A percentile compares a stretch with the other conserved stretches of the same genome.
Evolutionary conservation across 2,113 vertebrate species (phyloP).

Genomic region (Ciconia maguari): DNA sequence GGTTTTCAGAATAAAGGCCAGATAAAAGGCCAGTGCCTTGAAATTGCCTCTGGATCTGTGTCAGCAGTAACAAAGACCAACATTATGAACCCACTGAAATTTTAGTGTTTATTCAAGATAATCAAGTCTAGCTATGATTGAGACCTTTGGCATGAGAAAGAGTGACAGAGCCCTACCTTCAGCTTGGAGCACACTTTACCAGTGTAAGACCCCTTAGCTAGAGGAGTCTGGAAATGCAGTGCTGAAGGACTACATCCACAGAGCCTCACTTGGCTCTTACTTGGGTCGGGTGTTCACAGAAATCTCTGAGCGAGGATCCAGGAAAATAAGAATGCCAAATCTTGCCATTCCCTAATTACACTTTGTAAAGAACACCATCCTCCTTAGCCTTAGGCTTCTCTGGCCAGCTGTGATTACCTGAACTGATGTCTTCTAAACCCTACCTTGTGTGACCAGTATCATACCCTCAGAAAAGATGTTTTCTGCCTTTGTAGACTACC

Average conservation of each 20-base stretch:
- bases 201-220: not conserved
- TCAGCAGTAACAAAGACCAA: not conserved
- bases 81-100: not conserved
- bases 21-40: not conserved
- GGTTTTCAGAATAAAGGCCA: not conserved
- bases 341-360: not conserved
- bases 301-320: not conserved
- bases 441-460: not conserved
- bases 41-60: not conserved
- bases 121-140: accelerated
- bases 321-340: not conserved
- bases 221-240: not conserved
- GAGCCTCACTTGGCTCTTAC: not conserved
- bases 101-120: not conserved
- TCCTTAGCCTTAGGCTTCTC: not conserved
- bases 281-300: not conserved
- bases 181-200: not conserved
- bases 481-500: not conserved
- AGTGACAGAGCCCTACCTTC: not conserved
- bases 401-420: not conserved
- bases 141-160: not conserved
- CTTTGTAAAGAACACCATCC: not conserved
- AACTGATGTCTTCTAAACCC: not conserved
- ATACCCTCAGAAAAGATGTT: not conserved
- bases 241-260: not conserved